Base-by-base conservation (phyloP, 2,888 invertebrate species). In the Caenorhabditis sp. region DNA sequence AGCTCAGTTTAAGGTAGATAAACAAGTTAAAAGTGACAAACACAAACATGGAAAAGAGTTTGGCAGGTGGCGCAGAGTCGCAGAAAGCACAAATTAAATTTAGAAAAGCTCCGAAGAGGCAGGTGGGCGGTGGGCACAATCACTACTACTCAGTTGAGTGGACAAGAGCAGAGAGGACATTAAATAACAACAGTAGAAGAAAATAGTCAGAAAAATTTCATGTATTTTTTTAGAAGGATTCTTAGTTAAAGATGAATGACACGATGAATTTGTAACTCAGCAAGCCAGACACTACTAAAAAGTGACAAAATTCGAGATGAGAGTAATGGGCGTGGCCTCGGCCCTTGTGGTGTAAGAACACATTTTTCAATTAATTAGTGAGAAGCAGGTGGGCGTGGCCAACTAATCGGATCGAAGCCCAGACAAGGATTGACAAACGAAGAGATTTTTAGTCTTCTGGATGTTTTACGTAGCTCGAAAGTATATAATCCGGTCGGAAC, bases 171-270 rank as follows among this genome's bases (percentile, higher is more conserved):
- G 6, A 35, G 13, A 20, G 9, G 20, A 48, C 24, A 20, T 2
- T 32, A 59, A 61, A 61, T 48, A 39, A 37, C 61, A 50, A 32
- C 6, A 30, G 35, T n/a, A 46, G 26, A 37, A 20, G 2, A 22
- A 20, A 46, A 37, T 37, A 46, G 35, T 61, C 39, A 61, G n/a
- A 35, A 32, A 27, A n/a, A 27, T 30, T n/a, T n/a, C 20, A 20
- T 15, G 45, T 13, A 45, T 9, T 26, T 26, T 37, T 15, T 9
- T 35, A 37, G 11, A 41, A 22, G 43, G 26, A 15, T 15, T 46
- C 55, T 35, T 65, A n/a, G n/a, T 65, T 65, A 53, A 65, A 55
- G 55, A 65, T 65, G 55, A 65, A 65, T 65, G 65, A 55, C 65
- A 32, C 55, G 26, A 52, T 24, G 37, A 20, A 35, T 32, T 7